Evolutionary conservation across 2,113 vertebrate species (phyloP).

Genomic region (Aleadryas rufinucha): DNA sequence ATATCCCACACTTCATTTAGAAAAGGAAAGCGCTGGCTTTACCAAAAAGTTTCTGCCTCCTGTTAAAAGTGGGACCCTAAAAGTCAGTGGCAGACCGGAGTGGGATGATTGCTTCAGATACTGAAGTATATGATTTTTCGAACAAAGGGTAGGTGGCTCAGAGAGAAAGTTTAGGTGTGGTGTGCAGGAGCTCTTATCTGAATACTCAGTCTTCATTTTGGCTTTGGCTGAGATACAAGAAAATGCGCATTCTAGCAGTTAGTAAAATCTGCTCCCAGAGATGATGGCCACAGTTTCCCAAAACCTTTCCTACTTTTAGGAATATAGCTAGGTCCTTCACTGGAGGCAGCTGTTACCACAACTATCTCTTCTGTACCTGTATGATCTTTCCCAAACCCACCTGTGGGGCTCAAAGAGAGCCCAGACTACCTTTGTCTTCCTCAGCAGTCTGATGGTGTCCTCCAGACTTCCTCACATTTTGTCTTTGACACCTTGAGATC

Average conservation of each 20-base stretch:
- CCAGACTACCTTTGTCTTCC: neutral
- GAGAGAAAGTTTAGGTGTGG: neutral
- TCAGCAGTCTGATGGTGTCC: neutral
- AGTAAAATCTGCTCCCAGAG: neutral
- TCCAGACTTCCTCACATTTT: neutral
- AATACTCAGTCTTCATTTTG: neutral
- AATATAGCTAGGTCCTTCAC: neutral
- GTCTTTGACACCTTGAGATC: neutral
- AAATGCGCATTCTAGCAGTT: neutral
- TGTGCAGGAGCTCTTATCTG: neutral
- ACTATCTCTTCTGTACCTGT: neutral
- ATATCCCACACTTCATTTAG: neutral
- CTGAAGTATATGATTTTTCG: neutral
- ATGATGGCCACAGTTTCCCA: neutral
- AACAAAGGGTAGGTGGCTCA: neutral
- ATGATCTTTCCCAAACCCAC: neutral
- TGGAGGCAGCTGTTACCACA: neutral
- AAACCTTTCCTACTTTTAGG: neutral
- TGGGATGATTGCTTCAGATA: neutral
- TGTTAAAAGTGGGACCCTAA: neutral
- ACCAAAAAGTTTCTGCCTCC: neutral
- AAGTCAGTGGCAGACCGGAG: neutral
- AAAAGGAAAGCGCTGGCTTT: neutral
- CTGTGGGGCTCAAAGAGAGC: neutral
- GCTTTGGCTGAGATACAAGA: neutral